A percentile compares a stretch with the other conserved stretches of the same genome.
Evolutionary conservation across 2,888 invertebrate genomes (phyloP).

Genomic region (Noctua janthina): DNA sequence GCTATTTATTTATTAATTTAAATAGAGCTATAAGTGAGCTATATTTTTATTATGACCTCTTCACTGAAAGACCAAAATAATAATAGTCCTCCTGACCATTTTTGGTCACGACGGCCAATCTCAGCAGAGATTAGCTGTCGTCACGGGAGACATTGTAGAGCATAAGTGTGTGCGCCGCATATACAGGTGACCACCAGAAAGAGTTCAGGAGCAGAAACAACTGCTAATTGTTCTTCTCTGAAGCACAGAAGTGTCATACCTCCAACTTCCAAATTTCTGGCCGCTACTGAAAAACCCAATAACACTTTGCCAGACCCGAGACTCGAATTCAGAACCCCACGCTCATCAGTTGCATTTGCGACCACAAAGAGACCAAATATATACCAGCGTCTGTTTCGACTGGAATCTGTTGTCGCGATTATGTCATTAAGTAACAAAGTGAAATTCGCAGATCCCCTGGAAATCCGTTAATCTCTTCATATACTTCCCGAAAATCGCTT

Average conservation of each 20-base stretch:
- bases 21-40: too few species aligned
- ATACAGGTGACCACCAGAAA: neutral
- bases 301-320: neutral
- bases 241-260: neutral
- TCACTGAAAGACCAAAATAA: neutral
- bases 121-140: neutral
- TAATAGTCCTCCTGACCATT: neutral
- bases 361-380: neutral
- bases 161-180: neutral
- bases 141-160: neutral
- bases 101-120: neutral
- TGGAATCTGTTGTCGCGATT: conserved; percentile 7
- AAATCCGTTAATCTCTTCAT: conserved; percentile 54
- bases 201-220: neutral
- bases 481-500: conserved; percentile 42
- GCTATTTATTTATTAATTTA: too few species aligned
- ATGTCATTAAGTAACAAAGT: conserved; percentile 29
- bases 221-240: neutral
- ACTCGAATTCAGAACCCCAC: neutral
- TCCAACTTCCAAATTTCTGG: neutral
- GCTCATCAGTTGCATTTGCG: neutral
- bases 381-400: neutral
- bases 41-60: neutral
- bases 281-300: neutral
- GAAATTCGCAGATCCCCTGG: conserved; percentile 22